A percentile compares a stretch with the other conserved stretches of the same genome.
phyloP scores from a whole-genome alignment of 2,113 vertebrate genomes.

The Abramis brama region DNA sequence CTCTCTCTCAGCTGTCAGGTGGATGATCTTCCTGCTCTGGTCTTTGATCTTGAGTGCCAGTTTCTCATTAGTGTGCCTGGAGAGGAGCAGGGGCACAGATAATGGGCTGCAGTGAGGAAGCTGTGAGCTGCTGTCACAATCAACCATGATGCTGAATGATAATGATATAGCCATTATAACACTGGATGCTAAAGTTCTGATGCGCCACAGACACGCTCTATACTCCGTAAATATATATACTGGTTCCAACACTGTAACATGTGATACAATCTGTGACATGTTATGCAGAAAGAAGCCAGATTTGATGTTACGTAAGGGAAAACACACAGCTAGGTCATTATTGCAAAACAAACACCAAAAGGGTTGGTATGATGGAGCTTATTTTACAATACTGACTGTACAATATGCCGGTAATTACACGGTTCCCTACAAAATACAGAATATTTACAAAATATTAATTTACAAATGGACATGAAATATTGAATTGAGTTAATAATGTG shows the following conservation, averaged over 20 bases:
- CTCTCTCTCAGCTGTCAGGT: constrained; percentile 76
- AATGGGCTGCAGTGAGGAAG: constrained; percentile 30
- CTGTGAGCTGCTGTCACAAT: constrained; percentile 22
- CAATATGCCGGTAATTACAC: background rate
- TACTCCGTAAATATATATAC: background rate
- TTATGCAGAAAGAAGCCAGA: background rate
- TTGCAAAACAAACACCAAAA: background rate
- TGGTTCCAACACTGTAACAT: background rate
- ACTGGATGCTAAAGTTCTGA: constrained; percentile 12
- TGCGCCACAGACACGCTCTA: constrained; percentile 8
- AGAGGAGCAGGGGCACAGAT: constrained; percentile 50
- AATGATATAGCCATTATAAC: constrained; percentile 20
- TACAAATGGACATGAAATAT: background rate
- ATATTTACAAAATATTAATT: background rate
- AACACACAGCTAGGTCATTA: background rate
- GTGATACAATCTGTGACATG: background rate
- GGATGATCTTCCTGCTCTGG: constrained; percentile 75
- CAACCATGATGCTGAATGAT: constrained; percentile 13
- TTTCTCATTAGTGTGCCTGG: constrained; percentile 77
- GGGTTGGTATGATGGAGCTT: background rate
- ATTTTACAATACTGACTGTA: background rate
- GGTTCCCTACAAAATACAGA: background rate
- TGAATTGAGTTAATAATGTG: background rate
- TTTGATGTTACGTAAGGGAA: background rate
- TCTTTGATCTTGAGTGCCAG: constrained; percentile 73